Base-by-base conservation (phyloP, 35 echinoderm and acorn worm genomes). In the Lytechinus pictus region DNA sequence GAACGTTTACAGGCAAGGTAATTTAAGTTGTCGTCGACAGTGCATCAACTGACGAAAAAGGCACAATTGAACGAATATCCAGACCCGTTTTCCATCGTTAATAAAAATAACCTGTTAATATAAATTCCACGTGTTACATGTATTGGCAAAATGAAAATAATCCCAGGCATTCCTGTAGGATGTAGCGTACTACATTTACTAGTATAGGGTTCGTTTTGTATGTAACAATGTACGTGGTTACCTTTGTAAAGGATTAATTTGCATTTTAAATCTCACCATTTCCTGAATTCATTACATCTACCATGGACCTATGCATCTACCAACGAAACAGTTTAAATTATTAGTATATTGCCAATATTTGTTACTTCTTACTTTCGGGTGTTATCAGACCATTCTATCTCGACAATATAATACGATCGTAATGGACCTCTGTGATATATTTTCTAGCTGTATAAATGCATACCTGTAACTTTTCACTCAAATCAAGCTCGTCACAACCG, bases 21-120 rank as follows among this genome's bases (percentile, higher is more conserved):
- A 79, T 79, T 79, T 16, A 79, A 79, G 19, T 79, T 79, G 66
- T 79, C 66, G 66, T 79, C 57, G 16, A 60, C 57, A 16, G 3
- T 60, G 16, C 57, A 60, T 12, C 57, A 16, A 60, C 10, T 79
- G 66, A 79, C 66, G 2, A 79, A 79, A 79, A 71, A 79, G 13
- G 13, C 19, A 16, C 66, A 14, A 24, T 24, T 79, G 14, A 79
- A 79, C 66, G 66, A 79, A 79, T 24, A 79, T 79, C 4, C 66
- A 79, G 66, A 79, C 66, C n/a, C n/a, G 16, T 3, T 79, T 79
- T 24, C n/a, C 66, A 79, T 19, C 66, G 4, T 24, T 79, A 79
- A 79, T 79, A 79, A 79, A 79, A 79, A 79, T 79, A 79, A 79
- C 66, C 66, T 79, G 66, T 79, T 79, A 79, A 79, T 79, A 79